phyloP scores from a whole-genome alignment of 2,113 vertebrate species.

The Haliaeetus leucogaster region DNA sequence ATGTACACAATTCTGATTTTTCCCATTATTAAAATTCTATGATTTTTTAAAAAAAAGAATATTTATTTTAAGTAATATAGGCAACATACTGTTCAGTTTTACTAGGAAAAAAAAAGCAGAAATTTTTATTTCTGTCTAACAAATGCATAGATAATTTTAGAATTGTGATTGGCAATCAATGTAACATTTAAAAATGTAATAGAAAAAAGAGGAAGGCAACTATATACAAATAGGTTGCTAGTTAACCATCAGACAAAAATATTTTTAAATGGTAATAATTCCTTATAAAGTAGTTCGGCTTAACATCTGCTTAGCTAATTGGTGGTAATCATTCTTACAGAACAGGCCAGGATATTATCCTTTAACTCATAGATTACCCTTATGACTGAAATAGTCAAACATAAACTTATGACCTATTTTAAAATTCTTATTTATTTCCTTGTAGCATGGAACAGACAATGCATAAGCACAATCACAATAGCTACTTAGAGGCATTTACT shows the following conservation, averaged over 20 bases:
- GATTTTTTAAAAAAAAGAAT: not conserved
- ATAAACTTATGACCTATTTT: not conserved
- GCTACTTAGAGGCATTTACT: not conserved
- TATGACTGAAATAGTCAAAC: not conserved
- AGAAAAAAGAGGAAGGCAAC: not conserved
- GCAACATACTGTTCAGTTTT: not conserved
- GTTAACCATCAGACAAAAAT: not conserved
- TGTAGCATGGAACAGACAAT: not conserved
- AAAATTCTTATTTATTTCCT: not conserved
- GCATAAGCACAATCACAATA: not conserved
- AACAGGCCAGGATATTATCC: not conserved
- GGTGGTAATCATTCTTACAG: not conserved
- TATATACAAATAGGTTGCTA: not conserved
- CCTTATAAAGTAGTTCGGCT: not conserved
- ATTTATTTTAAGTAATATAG: not conserved
- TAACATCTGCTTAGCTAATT: not conserved
- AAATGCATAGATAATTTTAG: not conserved
- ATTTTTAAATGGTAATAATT: not conserved
- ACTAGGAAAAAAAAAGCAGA: not conserved
- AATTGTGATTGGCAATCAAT: not conserved
- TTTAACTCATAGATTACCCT: not conserved
- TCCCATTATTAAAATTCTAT: not conserved
- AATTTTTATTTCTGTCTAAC: not conserved
- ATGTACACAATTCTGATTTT: not conserved
- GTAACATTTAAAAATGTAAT: not conserved